A percentile compares a stretch with the other conserved stretches of the same genome.
Conservation (phyloP, 2,888 invertebrate species). For the Ophion costatus region DNA sequence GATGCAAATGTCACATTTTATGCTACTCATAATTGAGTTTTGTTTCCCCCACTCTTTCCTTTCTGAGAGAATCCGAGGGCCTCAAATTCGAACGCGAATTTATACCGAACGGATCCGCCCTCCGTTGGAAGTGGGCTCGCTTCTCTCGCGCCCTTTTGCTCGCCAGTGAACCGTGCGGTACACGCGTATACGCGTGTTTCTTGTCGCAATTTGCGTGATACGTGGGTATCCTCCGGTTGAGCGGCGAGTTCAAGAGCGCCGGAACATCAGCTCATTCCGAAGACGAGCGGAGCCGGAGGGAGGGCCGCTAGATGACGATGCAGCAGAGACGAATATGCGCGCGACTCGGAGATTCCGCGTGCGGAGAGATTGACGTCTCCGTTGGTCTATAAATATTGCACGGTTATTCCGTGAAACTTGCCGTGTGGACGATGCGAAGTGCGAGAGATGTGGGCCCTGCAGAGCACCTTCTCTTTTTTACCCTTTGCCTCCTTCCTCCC, state of each 20-base stretch:
- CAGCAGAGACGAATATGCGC: conserved; percentile 45
- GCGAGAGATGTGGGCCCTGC: conserved; percentile 38
- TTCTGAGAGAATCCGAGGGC: too few species aligned
- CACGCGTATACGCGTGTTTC: conserved; percentile 16
- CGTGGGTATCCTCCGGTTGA: conserved; percentile 28
- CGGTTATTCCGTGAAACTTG: conserved; percentile 59
- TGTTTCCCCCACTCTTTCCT: too few species aligned
- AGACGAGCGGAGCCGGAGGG: background rate
- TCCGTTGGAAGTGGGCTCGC: background rate
- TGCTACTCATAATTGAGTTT: too few species aligned
- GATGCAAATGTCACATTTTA: too few species aligned
- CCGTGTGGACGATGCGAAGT: conserved; percentile 22
- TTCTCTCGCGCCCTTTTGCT: conserved; percentile 6
- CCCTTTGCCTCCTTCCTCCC: background rate
- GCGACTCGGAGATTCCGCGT: conserved; percentile 57
- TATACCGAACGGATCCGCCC: background rate
- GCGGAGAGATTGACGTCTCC: conserved; percentile 66
- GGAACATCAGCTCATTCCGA: conserved; percentile 11
- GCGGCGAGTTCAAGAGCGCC: conserved; percentile 58
- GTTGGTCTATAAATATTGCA: conserved; percentile 65
- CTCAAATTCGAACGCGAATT: too few species aligned
- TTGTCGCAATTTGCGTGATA: conserved; percentile 28
- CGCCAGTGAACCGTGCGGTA: background rate
- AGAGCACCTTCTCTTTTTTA: conserved; percentile 15
- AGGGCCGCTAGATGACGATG: conserved; percentile 22